Evolutionary conservation across 2,888 invertebrate species (phyloP).

Genomic region (Caenorhabditis wallacei): DNA sequence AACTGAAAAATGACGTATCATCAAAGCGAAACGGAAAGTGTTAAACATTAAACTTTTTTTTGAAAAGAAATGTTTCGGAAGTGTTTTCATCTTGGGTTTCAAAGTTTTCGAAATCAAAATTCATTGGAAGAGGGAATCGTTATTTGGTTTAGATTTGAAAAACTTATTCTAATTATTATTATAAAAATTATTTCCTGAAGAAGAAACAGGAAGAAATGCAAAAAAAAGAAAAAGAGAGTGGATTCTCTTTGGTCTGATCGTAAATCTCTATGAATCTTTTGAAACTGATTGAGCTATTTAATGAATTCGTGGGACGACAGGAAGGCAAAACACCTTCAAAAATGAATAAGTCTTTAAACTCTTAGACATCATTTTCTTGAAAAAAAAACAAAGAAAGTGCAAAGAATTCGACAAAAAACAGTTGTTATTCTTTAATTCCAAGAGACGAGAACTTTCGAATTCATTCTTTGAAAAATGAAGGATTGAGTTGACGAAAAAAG

Average conservation of each 20-base stretch:
- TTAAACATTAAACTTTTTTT: too few relatives aligned
- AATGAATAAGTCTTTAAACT: constrained; percentile 20
- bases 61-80: too few relatives aligned
- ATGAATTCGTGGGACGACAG: constrained; percentile 4
- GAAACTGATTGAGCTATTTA: constrained; percentile 46
- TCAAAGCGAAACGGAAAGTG: too few relatives aligned
- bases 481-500: not conserved
- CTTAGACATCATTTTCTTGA: constrained; percentile 21
- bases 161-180: too few relatives aligned
- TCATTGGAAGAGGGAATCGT: not conserved
- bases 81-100: not conserved
- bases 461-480: not conserved
- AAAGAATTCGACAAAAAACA: not conserved
- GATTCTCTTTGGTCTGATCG: constrained; percentile 18
- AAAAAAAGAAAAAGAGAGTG: constrained; percentile 1
- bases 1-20: too few relatives aligned
- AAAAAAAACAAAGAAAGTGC: constrained; percentile 5
- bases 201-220: constrained; percentile 19
- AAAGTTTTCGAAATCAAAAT: not conserved
- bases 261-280: constrained; percentile 10
- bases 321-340: constrained; percentile 17
- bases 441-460: not conserved
- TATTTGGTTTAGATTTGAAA: too few relatives aligned
- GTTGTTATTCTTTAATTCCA: not conserved
- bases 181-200: too few relatives aligned